These are phyloP conservation scores for Sebastes oblongus DNA, from an alignment of 2,797 vertebrate species.

Conservation along the genomic window DNA sequence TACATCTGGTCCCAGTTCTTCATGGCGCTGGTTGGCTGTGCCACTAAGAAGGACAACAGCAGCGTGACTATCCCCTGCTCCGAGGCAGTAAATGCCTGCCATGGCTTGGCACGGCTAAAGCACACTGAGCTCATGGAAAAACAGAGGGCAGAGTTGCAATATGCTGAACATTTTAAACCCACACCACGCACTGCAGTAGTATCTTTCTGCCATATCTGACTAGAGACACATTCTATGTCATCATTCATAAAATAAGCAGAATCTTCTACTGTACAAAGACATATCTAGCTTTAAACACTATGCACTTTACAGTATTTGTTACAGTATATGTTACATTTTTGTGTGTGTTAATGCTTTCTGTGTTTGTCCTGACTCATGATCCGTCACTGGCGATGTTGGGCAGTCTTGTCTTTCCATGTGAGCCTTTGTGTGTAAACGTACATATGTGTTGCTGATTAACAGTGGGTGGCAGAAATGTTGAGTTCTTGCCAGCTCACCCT, in stretches of 20 bases:
- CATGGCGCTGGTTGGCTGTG: neutral
- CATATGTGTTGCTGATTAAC: conserved; percentile 54
- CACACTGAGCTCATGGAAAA: neutral
- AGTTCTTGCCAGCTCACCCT: conserved; percentile 63
- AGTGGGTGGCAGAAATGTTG: conserved; percentile 45
- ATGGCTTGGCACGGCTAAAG: neutral
- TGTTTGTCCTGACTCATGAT: neutral
- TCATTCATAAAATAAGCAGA: neutral
- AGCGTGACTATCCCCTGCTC: neutral
- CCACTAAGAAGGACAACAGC: neutral
- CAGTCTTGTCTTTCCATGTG: conserved; percentile 31
- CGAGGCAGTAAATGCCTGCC: neutral
- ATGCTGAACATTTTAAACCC: neutral
- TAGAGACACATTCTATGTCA: neutral
- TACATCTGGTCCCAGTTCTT: neutral
- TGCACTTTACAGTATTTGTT: neutral
- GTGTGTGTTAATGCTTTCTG: neutral
- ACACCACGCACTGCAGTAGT: neutral
- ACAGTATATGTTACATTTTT: neutral
- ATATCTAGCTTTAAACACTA: neutral
- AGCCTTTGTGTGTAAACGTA: conserved; percentile 44
- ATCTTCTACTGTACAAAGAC: neutral
- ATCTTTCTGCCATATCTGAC: neutral
- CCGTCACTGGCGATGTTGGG: neutral
- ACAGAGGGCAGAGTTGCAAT: neutral